phyloP scores from a whole-genome alignment of 2,888 invertebrate genomes.

The Nymphalis polychloros region DNA sequence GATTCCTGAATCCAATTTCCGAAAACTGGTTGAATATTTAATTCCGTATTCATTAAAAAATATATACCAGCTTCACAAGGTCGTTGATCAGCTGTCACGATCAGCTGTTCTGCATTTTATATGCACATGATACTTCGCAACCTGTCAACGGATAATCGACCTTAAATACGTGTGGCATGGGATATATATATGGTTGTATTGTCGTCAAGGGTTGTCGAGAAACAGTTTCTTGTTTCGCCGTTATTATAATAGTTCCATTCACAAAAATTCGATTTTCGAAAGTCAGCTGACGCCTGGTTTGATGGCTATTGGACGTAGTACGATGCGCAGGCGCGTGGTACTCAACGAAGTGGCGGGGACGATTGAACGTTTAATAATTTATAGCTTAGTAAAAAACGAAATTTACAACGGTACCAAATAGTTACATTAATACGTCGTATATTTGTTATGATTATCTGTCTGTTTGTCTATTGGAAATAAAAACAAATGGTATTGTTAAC shows the following conservation, averaged over 20 bases:
- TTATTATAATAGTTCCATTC: constrained; percentile 39
- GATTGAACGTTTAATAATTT: not conserved
- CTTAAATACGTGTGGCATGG: not conserved
- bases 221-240: constrained; percentile 26
- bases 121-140: not conserved
- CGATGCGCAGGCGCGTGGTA: constrained; percentile 34
- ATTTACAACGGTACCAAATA: no score
- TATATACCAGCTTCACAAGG: constrained; percentile 27
- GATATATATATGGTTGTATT: not conserved
- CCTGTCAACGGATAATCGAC: not conserved
- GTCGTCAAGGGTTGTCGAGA: constrained; percentile 7
- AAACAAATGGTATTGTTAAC: no score
- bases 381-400: no score
- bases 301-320: constrained; percentile 22
- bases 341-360: constrained; percentile 28
- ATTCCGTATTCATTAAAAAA: constrained; percentile 22
- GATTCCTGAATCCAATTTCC: not conserved
- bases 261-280: constrained; percentile 42
- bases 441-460: no score
- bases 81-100: constrained; percentile 33
- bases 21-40: constrained; percentile 19
- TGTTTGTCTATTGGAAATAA: no score
- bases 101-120: constrained; percentile 3
- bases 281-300: constrained; percentile 41
- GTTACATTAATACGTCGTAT: not conserved